A percentile compares a stretch with the other conserved stretches of the same genome.
phyloP scores from a whole-genome alignment of 2,113 vertebrate genomes.

The Pampusana beccarii region DNA sequence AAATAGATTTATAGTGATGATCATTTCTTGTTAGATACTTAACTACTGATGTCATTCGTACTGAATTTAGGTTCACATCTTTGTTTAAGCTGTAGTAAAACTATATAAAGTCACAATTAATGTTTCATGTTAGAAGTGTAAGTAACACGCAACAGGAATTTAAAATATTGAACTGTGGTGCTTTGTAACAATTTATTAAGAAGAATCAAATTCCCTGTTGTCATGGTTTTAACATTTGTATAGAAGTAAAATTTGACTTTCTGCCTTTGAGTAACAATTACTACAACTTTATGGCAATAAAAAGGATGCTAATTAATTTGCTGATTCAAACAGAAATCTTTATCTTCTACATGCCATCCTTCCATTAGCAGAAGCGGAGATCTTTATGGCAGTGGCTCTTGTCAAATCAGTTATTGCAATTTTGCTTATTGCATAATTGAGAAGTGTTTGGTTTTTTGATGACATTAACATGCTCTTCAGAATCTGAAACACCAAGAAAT shows the following conservation, averaged over 20 bases:
- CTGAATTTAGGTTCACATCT: neutral
- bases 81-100: constrained; percentile 46
- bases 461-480: neutral
- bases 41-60: constrained; percentile 57
- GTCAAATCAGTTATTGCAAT: neutral
- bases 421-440: neutral
- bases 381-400: neutral
- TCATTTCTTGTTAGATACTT: constrained; percentile 64
- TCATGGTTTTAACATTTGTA: neutral
- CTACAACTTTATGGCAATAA: neutral
- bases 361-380: neutral
- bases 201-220: neutral
- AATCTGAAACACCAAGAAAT: neutral
- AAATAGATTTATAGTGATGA: constrained; percentile 67
- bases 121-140: neutral
- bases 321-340: neutral
- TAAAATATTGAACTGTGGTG: neutral
- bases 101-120: neutral
- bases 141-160: neutral
- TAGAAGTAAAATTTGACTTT: neutral
- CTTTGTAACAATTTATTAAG: neutral
- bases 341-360: neutral
- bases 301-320: neutral
- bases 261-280: neutral
- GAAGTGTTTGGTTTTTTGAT: neutral